Evolutionary conservation across 2,888 invertebrate species (phyloP).

Genomic region (Mimumesa dahlbomi): DNA sequence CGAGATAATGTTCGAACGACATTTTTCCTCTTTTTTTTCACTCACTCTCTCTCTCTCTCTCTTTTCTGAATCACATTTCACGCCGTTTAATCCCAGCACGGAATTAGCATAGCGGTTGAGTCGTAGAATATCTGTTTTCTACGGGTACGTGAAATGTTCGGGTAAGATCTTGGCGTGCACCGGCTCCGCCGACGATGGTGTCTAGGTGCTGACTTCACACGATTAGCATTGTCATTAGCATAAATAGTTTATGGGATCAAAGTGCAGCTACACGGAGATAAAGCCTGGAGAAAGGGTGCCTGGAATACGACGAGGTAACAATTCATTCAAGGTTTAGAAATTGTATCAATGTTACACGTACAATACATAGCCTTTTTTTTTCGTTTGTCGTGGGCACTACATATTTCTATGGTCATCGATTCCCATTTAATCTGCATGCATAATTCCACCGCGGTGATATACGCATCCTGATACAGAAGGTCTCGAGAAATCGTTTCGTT

Average conservation of each 20-base stretch:
- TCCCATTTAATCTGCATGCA: constrained; percentile 15
- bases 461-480: constrained; percentile 23
- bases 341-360: constrained; percentile 20
- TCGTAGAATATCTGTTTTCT: constrained; percentile 34
- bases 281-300: constrained; percentile 52
- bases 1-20: constrained; percentile 24
- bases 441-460: constrained; percentile 12
- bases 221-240: constrained; percentile 65
- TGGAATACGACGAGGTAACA: constrained; percentile 30
- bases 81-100: constrained; percentile 49
- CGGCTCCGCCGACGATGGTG: constrained; percentile 40
- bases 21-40: too few relatives aligned
- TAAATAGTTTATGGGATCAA: constrained; percentile 62
- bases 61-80: constrained; percentile 38
- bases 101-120: constrained; percentile 34
- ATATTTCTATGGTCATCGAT: constrained; percentile 1
- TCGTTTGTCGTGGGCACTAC: too few relatives aligned
- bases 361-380: too few relatives aligned
- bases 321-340: constrained; percentile 55
- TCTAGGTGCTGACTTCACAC: constrained; percentile 50
- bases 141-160: constrained; percentile 19
- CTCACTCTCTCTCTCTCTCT: too few relatives aligned
- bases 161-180: constrained; percentile 41
- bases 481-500: constrained; percentile 18
- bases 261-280: constrained; percentile 22